Conservation (phyloP, 35 echinoderm and acorn worm genomes). For the Chiridota heheva region DNA sequence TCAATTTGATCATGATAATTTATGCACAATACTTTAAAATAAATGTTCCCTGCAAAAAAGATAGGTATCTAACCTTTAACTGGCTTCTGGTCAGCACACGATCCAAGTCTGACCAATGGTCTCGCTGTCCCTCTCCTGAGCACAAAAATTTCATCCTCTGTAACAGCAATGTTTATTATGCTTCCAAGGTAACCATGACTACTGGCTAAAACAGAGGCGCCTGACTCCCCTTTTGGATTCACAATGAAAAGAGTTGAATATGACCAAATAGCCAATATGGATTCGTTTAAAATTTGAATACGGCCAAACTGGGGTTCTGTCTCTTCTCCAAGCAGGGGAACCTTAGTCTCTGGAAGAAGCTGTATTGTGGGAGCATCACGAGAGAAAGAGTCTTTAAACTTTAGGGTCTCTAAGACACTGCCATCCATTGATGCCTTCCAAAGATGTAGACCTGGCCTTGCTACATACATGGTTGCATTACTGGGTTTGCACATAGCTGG, state of each 20-base stretch:
- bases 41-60: no score
- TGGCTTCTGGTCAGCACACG: slow-evolving; percentile 41
- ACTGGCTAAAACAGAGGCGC: slow-evolving; percentile 47
- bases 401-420: slow-evolving; percentile 64
- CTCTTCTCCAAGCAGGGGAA: background rate
- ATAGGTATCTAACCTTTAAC: slow-evolving; percentile 53
- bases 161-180: slow-evolving; percentile 62
- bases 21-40: no score
- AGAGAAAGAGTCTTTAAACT: slow-evolving; percentile 66
- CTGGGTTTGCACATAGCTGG: slow-evolving; percentile 76
- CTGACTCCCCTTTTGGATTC: slow-evolving; percentile 48
- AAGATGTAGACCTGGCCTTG: slow-evolving; percentile 73
- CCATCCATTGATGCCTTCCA: slow-evolving; percentile 74
- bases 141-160: slow-evolving; percentile 80
- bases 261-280: slow-evolving; percentile 62
- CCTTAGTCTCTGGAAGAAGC: slow-evolving; percentile 49
- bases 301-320: slow-evolving; percentile 74
- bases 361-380: slow-evolving; percentile 40
- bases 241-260: slow-evolving; percentile 70
- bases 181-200: slow-evolving; percentile 68
- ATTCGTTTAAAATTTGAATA: slow-evolving; percentile 42
- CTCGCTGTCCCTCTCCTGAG: slow-evolving; percentile 59
- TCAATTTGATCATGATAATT: no score
- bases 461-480: slow-evolving; percentile 67
- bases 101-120: slow-evolving; percentile 65